Evolutionary conservation across 2,113 vertebrate genomes (phyloP), one percentile per base, ranked within the genome.

Genomic region (Danionella cerebrum): DNA sequence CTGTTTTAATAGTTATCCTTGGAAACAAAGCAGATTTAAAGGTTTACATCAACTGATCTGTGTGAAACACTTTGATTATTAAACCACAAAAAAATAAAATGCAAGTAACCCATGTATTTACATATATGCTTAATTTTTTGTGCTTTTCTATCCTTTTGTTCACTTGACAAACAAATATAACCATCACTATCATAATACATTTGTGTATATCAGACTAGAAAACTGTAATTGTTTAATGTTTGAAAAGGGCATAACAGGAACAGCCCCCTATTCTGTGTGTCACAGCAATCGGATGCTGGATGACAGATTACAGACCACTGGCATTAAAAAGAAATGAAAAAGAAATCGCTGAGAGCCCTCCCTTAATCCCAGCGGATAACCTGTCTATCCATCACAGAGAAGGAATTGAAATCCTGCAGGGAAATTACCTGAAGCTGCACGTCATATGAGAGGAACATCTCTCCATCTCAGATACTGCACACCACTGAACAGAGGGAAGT

Each of bases 281-380:
- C 72, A 18, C 54, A 64, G 80, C 54, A 67, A 79, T 83, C 68
- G 69, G 77, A 75, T 78, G 73, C 73, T 69, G 67, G 35, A 57
- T 81, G 69, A 77, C 80, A 80, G 69, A 78, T 80, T 82, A 78
- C 77, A 80, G 78, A 72, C 38, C 33, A 72, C 38, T 71, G 69
- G 79, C 79, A 84, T 84, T 79, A 84, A 82, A 62, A 86, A 83
- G 78, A 87, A 85, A 85, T 78, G 19, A 81, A 84, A 77, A 85
- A 78, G 65, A 81, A 82, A 87, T 82, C 70, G 75, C 84, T 77
- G 29, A 29, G 66, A 73, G 74, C 65, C 74, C 77, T 14, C 73
- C 31, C 42, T 73, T 83, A 85, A 80, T 87, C 86, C 81, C 74
- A 71, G 25, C 55, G 75, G 81, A 85, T 24, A 69, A 64, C 35